Base-by-base conservation (phyloP, 1,140 invertebrate genomes). In the Drosophila auraria region DNA sequence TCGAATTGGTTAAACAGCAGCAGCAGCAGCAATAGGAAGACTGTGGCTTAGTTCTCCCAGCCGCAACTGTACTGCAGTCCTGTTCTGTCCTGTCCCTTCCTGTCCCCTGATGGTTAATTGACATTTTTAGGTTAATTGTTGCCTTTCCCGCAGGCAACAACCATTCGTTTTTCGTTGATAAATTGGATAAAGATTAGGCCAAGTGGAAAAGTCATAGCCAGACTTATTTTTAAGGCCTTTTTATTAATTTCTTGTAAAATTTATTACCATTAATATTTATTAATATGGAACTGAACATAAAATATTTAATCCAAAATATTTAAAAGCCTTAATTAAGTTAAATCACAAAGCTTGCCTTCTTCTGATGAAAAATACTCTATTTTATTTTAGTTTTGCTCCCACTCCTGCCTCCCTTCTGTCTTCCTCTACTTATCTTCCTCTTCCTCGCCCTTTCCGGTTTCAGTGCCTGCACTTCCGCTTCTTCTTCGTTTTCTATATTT, bases 1-100 rank as follows among this genome's bases (percentile, higher is more conserved):
- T 91, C 87, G 87, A 87, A 90, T 91, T 90, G 87, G 87, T 83
- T 84, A 80, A 89, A 74, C 83, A 82, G 7, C 70, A 76, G 70
- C 36, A 76, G 70, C 36, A 47, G 38, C 33, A 27, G 50, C 27
- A 62, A 27, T 17, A 66, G 62, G 6, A 40, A 63, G 49, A 53
- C 27, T 23, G 45, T 68, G 44, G 17, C 17, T 36, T 40, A 45
- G 61, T 49, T 38, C 30, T 23, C 1, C 14, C 40, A 69, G 47
- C 23, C 12, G 40, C 60, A 51, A 70, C 68, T 70, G 30, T 45
- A 71, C 70, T 14, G n/a, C 27, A 23, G 23, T 44, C 25, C n/a
- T 45, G 57, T 20, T 4, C 7, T 8, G 23, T 60, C 63, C 14
- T 36, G 25, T 23, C 25, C 3, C 12, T 3, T 8, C 12, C 12